Conservation (phyloP, 2,888 invertebrate genomes). For the Mactromeris polynyma region DNA sequence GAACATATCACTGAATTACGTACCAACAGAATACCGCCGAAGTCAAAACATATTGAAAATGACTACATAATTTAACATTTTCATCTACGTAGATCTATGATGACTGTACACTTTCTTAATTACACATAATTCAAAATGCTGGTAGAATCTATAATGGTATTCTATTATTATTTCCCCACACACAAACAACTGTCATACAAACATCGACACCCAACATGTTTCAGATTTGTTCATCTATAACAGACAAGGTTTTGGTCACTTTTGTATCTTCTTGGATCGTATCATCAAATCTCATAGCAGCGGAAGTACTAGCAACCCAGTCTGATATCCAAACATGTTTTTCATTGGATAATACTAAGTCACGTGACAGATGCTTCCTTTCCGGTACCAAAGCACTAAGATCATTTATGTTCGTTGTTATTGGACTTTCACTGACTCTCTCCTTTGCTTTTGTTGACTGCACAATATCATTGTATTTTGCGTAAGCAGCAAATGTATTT, state of each 20-base stretch:
- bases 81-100: too few species aligned
- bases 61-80: too few species aligned
- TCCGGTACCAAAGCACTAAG: slow-evolving; percentile 61
- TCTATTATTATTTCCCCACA: too few species aligned
- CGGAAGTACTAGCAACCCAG: slow-evolving; percentile 68
- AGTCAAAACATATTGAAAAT: too few species aligned
- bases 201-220: neutral
- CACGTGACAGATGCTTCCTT: slow-evolving; percentile 34
- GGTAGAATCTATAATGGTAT: too few species aligned
- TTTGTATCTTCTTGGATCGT: slow-evolving; percentile 25
- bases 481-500: slow-evolving; percentile 64
- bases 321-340: slow-evolving; percentile 67
- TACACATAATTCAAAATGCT: too few species aligned
- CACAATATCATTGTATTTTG: slow-evolving; percentile 67
- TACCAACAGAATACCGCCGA: too few species aligned
- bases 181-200: too few species aligned
- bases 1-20: too few species aligned
- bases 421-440: slow-evolving; percentile 51
- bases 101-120: too few species aligned
- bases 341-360: slow-evolving; percentile 58
- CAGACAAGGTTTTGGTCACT: slow-evolving; percentile 55
- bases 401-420: slow-evolving; percentile 59
- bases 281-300: slow-evolving; percentile 54
- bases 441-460: slow-evolving; percentile 62
- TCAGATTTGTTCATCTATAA: slow-evolving; percentile 58